Percentiles rank a stretch among this genome's conserved stretches.
phyloP scores from a whole-genome alignment of 2,113 vertebrate species.

The Uria aalge region DNA sequence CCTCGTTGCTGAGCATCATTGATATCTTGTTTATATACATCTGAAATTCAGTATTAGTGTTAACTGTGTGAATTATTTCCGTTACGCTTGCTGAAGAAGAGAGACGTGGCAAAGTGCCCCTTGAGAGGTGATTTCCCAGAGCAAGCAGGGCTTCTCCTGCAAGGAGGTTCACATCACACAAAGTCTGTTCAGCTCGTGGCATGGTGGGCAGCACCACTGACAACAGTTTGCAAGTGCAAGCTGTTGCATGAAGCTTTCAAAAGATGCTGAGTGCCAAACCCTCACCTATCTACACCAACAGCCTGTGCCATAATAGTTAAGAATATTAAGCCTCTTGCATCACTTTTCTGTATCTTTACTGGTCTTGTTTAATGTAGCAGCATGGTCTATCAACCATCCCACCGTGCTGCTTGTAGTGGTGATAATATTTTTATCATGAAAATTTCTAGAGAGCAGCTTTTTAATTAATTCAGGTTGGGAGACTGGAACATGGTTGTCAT shows the following conservation, averaged over 20 bases:
- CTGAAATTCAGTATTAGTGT: not conserved
- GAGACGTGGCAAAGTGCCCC: not conserved
- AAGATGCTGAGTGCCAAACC: not conserved
- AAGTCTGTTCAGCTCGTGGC: not conserved
- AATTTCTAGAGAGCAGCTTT: not conserved
- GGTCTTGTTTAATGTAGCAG: not conserved
- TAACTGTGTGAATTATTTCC: not conserved
- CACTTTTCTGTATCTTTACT: not conserved
- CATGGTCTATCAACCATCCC: not conserved
- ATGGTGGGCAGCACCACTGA: not conserved
- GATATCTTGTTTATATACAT: not conserved
- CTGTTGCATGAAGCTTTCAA: not conserved
- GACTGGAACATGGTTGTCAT: not conserved
- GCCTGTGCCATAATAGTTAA: not conserved
- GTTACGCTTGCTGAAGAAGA: not conserved
- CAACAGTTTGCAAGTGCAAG: not conserved
- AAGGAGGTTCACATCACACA: not conserved
- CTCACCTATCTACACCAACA: not conserved
- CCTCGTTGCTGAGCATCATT: rapidly evolving
- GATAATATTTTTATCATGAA: not conserved
- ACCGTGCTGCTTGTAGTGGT: not conserved
- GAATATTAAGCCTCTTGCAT: not conserved
- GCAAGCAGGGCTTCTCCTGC: not conserved
- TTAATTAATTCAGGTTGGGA: not conserved
- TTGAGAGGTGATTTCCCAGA: not conserved